Evolutionary conservation across 53 echinoderm and acorn worm genomes (phyloP).

Genomic region (Glandiceps talaboti): DNA sequence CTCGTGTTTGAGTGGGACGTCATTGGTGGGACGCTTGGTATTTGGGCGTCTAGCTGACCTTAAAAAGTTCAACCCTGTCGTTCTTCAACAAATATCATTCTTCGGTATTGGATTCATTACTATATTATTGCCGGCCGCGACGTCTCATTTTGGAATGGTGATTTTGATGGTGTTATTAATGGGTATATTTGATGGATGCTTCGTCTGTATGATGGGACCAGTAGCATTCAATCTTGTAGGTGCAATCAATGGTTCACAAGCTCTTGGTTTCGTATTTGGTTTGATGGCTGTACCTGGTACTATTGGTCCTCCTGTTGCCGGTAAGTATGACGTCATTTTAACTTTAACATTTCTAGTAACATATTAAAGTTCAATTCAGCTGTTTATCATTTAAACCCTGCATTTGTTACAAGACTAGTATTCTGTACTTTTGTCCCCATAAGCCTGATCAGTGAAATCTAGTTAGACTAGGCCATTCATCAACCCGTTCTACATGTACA

Average conservation of each 20-base stretch:
- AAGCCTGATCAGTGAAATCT: too few relatives aligned
- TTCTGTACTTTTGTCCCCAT: too few relatives aligned
- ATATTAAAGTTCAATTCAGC: too few relatives aligned
- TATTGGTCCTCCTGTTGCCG: slow-evolving; percentile 83
- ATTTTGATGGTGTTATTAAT: slow-evolving; percentile 48
- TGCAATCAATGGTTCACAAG: slow-evolving; percentile 52
- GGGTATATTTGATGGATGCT: slow-evolving; percentile 83
- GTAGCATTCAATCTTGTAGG: slow-evolving; percentile 83
- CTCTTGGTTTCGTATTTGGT: slow-evolving; percentile 65
- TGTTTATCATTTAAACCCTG: too few relatives aligned
- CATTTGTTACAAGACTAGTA: too few relatives aligned
- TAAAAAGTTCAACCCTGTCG: slow-evolving; percentile 58
- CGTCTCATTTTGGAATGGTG: slow-evolving; percentile 38
- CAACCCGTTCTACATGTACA: too few relatives aligned
- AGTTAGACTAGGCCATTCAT: too few relatives aligned
- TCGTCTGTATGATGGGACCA: slow-evolving; percentile 91
- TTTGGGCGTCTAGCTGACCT: slow-evolving; percentile 73
- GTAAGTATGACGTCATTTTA: slow-evolving; percentile 31
- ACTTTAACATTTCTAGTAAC: not conserved
- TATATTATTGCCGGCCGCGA: slow-evolving; percentile 49
- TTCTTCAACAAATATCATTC: slow-evolving; percentile 85
- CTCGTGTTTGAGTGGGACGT: slow-evolving; percentile 84
- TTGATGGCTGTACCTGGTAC: slow-evolving; percentile 94
- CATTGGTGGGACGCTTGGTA: slow-evolving; percentile 57
- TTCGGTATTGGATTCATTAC: slow-evolving; percentile 64